Base-by-base conservation (phyloP, 1,140 invertebrate species). In the Aphelinus certus region DNA sequence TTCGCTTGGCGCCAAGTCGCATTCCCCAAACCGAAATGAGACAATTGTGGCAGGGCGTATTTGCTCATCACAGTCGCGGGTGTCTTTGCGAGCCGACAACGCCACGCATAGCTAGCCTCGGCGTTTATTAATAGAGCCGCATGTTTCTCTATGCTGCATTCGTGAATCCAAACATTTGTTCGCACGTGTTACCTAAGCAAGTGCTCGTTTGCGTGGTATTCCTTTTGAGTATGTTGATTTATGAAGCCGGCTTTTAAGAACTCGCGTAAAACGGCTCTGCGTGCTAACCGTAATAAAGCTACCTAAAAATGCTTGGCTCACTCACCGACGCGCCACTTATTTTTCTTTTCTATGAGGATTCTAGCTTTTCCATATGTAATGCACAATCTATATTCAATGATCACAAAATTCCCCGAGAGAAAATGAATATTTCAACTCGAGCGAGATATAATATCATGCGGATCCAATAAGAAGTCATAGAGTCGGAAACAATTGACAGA, bases 221-320 rank as follows among this genome's bases (percentile, higher is more conserved):
- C 76, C 77, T 82, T 82, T 81, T 82, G 78, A 81, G 78, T 65
- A 78, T 77, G 78, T 81, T 83, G 81, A 82, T 83, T 82, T 82
- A 82, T 77, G 63, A 53, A 69, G 75, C 68, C 72, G 68, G 75
- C 80, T 82, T 82, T 82, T 78, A 68, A 62, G 81, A 82, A 82
- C 77, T 82, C 78, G 71, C 73, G 67, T 79, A 77, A 77, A 81
- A 78, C 58, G 51, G 53, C 62, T 61, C 66, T 49, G 73, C 68
- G 64, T 57, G 76, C 75, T 4, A 46, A 46, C 61, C 48, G 9
- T 46, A 48, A 10, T 46, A 10, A 63, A n/a, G 42, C 9, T 26
- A 26, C 46, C 48, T n/a, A 63, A 47, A n/a, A 63, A 48, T 63
- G 61, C 46, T 60, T 45, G 26, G 42, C 42, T 60, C 58, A 7